phyloP scores from a whole-genome alignment of 2,113 vertebrate genomes.

The Phoenicopterus ruber region DNA sequence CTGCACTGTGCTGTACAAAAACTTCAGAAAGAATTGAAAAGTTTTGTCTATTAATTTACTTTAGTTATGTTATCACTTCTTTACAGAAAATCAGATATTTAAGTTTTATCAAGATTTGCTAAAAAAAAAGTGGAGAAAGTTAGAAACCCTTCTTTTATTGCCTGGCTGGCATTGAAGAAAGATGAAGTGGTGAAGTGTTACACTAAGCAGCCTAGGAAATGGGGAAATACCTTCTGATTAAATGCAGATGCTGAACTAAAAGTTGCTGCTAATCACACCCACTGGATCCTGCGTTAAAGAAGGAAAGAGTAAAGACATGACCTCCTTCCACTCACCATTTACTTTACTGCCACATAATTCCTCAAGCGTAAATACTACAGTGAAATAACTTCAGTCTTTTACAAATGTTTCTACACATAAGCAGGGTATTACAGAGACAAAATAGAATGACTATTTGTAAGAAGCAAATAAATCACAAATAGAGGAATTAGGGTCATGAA shows the following conservation, averaged over 20 bases:
- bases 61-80: not conserved
- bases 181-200: conserved; percentile 53
- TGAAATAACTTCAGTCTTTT: conserved; percentile 25
- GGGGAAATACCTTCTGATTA: conserved; percentile 66
- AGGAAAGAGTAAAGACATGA: conserved; percentile 6
- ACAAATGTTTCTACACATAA: conserved; percentile 47
- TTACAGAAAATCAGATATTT: conserved; percentile 51
- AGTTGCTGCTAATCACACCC: conserved; percentile 54
- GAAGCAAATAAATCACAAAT: conserved; percentile 35
- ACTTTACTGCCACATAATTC: not conserved
- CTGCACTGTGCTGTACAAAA: not conserved
- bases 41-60: not conserved
- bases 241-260: conserved; percentile 70
- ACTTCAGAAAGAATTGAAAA: not conserved
- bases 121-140: not conserved
- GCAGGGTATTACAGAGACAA: not conserved
- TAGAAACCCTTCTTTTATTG: conserved; percentile 38
- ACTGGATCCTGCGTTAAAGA: conserved; percentile 28
- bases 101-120: conserved; percentile 6
- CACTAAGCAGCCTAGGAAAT: conserved; percentile 64
- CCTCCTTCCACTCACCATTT: not conserved
- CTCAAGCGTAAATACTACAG: not conserved
- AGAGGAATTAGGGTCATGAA: not conserved
- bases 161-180: conserved; percentile 14
- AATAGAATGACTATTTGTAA: not conserved